phyloP scores from a whole-genome alignment of 2,113 vertebrate species.

The Otis tarda region DNA sequence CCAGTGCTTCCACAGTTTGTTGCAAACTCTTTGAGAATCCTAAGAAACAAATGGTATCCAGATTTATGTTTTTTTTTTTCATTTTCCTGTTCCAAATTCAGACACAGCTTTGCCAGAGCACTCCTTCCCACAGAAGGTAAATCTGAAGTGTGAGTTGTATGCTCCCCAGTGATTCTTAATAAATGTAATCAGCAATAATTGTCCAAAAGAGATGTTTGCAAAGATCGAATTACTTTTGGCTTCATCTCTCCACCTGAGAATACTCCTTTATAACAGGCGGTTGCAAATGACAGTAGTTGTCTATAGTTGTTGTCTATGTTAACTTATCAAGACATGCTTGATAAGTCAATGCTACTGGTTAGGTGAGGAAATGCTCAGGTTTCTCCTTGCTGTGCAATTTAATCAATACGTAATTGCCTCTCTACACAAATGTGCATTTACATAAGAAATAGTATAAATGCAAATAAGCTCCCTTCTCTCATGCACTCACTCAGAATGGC shows the following conservation, averaged over 20 bases:
- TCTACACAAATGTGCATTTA: background rate
- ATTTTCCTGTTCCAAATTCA: background rate
- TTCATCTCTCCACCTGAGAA: background rate
- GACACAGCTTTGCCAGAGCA: background rate
- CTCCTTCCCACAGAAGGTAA: background rate
- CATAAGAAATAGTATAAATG: background rate
- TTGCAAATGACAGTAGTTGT: background rate
- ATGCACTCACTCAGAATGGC: background rate
- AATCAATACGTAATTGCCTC: background rate
- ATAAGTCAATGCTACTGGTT: background rate
- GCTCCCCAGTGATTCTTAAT: background rate
- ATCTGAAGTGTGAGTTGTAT: background rate
- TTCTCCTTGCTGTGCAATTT: background rate
- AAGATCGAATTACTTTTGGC: background rate
- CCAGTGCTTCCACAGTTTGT: background rate
- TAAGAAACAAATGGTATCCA: background rate
- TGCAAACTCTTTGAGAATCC: background rate
- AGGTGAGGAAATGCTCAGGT: background rate
- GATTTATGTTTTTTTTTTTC: background rate
- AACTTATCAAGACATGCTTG: background rate
- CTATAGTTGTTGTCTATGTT: background rate
- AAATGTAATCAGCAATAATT: constrained; percentile 2
- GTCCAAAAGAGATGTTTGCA: background rate
- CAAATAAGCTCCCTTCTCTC: background rate
- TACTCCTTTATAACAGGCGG: background rate